Conservation (phyloP, 53 echinoderm and acorn worm genomes). For the Zoroaster sp. region DNA sequence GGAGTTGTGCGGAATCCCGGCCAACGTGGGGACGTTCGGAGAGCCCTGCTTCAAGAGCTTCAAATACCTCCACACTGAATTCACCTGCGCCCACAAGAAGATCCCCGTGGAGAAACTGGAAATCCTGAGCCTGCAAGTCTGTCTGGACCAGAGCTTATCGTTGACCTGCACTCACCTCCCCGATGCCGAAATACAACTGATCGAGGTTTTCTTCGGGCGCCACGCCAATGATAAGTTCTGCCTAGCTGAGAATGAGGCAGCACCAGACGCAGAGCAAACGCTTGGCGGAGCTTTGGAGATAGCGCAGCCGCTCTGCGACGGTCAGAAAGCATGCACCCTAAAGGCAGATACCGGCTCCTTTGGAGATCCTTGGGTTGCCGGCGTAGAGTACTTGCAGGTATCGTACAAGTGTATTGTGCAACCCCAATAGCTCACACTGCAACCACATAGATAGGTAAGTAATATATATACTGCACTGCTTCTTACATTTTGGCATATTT, state of each 20-base stretch:
- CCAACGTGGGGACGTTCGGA: slow-evolving; percentile 3
- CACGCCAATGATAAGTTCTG: background rate
- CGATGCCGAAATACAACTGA: background rate
- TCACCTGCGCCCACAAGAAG: slow-evolving; percentile 41
- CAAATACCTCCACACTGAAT: slow-evolving; percentile 59
- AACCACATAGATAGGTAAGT: background rate
- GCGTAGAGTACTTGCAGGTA: background rate
- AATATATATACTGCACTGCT: no score
- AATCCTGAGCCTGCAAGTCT: slow-evolving; percentile 22
- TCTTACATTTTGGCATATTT: no score
- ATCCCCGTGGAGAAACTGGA: background rate
- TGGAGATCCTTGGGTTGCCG: background rate
- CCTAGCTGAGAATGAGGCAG: background rate
- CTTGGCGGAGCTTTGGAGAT: background rate
- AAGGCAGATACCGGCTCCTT: background rate
- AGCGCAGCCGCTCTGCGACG: background rate
- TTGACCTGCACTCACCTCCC: background rate
- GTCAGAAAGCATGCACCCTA: background rate
- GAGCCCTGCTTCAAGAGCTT: slow-evolving; percentile 53
- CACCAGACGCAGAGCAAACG: background rate
- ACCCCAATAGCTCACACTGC: background rate
- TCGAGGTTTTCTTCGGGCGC: background rate
- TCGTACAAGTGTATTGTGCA: background rate
- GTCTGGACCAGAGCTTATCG: background rate
- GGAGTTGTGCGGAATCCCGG: background rate